Conservation (phyloP, 2,888 invertebrate species). For the Acrobasis suavella region DNA sequence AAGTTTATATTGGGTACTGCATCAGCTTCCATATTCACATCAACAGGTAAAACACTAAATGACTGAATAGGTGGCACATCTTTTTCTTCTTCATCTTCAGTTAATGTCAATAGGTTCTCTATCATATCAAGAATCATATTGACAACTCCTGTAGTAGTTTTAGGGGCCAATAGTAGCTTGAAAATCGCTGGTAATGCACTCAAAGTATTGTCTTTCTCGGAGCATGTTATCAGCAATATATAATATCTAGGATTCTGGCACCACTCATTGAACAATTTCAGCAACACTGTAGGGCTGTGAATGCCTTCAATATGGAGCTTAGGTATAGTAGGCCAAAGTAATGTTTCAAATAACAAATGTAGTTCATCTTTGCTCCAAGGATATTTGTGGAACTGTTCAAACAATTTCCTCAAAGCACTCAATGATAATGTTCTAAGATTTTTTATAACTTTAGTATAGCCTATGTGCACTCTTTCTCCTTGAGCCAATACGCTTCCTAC, state of each 20-base stretch:
- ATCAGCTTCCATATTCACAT: conserved; percentile 33
- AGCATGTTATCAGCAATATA: conserved; percentile 84
- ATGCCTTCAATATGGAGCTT: conserved; percentile 91
- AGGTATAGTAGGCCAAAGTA: conserved; percentile 90
- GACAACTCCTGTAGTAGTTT: conserved; percentile 85
- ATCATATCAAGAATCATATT: conserved; percentile 88
- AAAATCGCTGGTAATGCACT: conserved; percentile 87
- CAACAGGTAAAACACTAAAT: conserved; percentile 55
- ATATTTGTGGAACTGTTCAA: conserved; percentile 90
- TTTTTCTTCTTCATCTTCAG: conserved; percentile 82
- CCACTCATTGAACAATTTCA: conserved; percentile 92
- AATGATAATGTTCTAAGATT: conserved; percentile 85
- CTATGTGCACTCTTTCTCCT: conserved; percentile 81
- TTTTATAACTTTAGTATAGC: conserved; percentile 85
- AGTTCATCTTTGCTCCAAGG: conserved; percentile 87
- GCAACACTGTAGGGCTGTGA: conserved; percentile 90
- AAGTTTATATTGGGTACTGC: conserved; percentile 82
- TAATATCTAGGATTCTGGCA: conserved; percentile 91
- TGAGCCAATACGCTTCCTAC: conserved; percentile 84
- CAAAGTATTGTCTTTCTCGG: conserved; percentile 63
- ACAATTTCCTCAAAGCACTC: conserved; percentile 86
- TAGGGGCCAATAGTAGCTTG: conserved; percentile 86
- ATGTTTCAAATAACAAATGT: conserved; percentile 87
- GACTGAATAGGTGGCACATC: conserved; percentile 64
- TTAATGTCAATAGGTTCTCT: conserved; percentile 86